These are phyloP conservation scores for Patella vulgata DNA, from an alignment of 1,140 invertebrate genomes.

Conservation along the genomic window DNA sequence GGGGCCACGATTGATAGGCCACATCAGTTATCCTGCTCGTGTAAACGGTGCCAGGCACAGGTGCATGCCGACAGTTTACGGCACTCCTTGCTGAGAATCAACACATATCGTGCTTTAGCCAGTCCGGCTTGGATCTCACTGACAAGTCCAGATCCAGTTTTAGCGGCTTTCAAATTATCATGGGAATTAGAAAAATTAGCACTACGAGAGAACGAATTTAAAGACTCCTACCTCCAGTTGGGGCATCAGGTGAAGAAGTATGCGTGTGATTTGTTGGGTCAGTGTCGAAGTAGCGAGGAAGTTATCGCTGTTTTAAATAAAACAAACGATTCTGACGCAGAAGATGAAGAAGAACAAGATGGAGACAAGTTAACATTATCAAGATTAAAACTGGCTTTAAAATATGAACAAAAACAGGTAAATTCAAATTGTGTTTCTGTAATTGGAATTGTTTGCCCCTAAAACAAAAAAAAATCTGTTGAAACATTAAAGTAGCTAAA, in stretches of 20 bases:
- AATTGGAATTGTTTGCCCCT: no score
- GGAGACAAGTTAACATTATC: conserved; percentile 54
- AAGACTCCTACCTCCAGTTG: conserved; percentile 70
- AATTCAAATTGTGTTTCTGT: no score
- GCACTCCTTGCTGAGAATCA: conserved; percentile 63
- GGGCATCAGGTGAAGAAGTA: conserved; percentile 69
- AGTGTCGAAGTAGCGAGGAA: conserved; percentile 64
- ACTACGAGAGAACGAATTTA: conserved; percentile 71
- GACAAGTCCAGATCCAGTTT: conserved; percentile 74
- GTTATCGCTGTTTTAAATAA: conserved; percentile 64
- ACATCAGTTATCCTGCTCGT: conserved; percentile 73
- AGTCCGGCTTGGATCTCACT: conserved; percentile 74
- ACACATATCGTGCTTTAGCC: conserved; percentile 64
- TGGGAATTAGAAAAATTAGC: conserved; percentile 68
- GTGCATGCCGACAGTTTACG: conserved; percentile 60
- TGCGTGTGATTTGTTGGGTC: conserved; percentile 63
- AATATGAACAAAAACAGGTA: conserved; percentile 67
- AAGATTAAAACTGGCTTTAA: conserved; percentile 63
- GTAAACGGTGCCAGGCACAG: conserved; percentile 70
- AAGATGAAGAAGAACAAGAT: conserved; percentile 12
- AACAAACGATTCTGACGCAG: conserved; percentile 36
- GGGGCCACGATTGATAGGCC: conserved; percentile 68
- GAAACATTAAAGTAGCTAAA: no score
- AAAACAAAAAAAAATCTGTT: not conserved
- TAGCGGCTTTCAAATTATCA: conserved; percentile 74